Evolutionary conservation across 2,888 invertebrate species (phyloP).

Genomic region (Trisateles emortualis): DNA sequence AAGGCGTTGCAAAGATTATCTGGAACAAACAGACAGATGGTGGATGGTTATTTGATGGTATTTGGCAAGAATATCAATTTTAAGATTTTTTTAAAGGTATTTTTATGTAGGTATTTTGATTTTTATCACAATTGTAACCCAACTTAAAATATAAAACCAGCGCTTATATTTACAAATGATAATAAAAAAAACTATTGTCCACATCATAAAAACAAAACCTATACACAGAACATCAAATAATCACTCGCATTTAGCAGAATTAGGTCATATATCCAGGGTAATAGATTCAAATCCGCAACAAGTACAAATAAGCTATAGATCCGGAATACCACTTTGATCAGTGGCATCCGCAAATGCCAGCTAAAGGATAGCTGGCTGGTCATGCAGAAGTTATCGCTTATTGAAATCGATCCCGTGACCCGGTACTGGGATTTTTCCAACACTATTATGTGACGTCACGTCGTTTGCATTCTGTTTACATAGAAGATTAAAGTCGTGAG

Average conservation of each 20-base stretch:
- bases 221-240: constrained; percentile 2
- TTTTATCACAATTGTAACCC: too few relatives aligned
- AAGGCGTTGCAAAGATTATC: too few relatives aligned
- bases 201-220: not conserved
- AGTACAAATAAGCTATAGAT: constrained; percentile 32
- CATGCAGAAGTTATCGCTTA: constrained; percentile 80
- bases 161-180: too few relatives aligned
- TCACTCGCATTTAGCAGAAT: constrained; percentile 31
- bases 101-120: too few relatives aligned
- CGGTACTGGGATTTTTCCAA: constrained; percentile 57
- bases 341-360: constrained; percentile 57
- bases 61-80: too few relatives aligned
- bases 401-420: constrained; percentile 71
- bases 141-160: too few relatives aligned
- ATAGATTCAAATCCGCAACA: constrained; percentile 50
- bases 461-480: constrained; percentile 43
- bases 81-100: too few relatives aligned
- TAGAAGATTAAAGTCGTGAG: constrained; percentile 35
- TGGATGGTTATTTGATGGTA: too few relatives aligned
- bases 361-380: constrained; percentile 55
- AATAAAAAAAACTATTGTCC: too few relatives aligned
- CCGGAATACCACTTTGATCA: constrained; percentile 56
- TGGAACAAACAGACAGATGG: too few relatives aligned
- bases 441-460: constrained; percentile 59
- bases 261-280: constrained; percentile 47